These are phyloP conservation scores for Panthera tigris DNA, from an alignment of 2,113 vertebrate species.

Conservation along the genomic window DNA sequence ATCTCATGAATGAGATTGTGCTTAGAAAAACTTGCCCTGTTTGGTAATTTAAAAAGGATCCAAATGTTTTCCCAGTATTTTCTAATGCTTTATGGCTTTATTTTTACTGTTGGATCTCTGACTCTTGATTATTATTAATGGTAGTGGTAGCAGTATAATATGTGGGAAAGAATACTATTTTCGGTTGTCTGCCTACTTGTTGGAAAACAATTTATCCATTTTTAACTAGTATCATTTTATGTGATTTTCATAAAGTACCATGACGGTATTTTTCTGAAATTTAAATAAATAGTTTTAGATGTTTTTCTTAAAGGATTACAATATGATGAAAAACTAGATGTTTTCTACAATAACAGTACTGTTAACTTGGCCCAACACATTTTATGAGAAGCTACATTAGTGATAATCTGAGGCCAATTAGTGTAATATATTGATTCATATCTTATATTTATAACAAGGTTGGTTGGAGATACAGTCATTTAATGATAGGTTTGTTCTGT, in stretches of 20 bases:
- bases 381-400: background rate
- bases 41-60: background rate
- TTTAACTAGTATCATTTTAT: background rate
- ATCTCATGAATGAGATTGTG: background rate
- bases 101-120: background rate
- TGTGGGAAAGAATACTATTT: background rate
- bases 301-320: background rate
- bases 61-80: background rate
- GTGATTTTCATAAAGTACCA: background rate
- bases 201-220: background rate
- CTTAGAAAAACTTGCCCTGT: background rate
- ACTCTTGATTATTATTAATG: background rate
- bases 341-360: background rate
- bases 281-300: background rate
- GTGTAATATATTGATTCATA: background rate
- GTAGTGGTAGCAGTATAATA: no score
- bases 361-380: background rate
- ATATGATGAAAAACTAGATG: background rate
- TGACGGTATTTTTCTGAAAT: background rate
- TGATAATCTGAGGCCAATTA: background rate
- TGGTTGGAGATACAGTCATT: rapidly evolving
- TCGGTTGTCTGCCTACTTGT: background rate
- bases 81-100: background rate
- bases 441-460: background rate
- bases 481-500: background rate